Base-by-base conservation (phyloP, 1,140 invertebrate species). In the Drosophila pallidifrons region DNA sequence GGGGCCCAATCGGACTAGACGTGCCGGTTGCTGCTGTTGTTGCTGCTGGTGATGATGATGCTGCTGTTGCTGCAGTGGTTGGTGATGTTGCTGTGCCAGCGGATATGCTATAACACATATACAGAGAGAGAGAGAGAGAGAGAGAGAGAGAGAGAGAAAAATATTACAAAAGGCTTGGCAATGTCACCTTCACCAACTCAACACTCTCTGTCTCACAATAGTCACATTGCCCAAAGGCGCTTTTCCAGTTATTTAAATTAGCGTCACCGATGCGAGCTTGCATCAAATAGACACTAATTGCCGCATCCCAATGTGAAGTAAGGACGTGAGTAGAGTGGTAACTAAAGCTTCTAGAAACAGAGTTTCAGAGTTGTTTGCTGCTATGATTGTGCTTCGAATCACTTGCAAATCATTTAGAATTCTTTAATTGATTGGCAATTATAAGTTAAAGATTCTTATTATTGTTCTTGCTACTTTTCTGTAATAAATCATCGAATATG, bases 61-160 rank as follows among this genome's bases (percentile, higher is more conserved):
- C 10, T 80, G 77, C 2, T 57, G 54, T 3, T 75, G 79, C 43
- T 73, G 75, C 46, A 70, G 61, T 7, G 76, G 49, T 15, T 69
- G 75, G 7, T 74, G 71, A 13, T 51, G 79, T 8, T 77, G 79
- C 20, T 79, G 77, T 11, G 80, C 82, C 15, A 81, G 51, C 68
- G 83, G 77, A 83, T 83, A 88, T 32, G 83, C 83, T 88, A 65
- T n/a, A 79, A 38, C 35, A 38, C 1, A 38, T 1, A 38, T 8
- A 38, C 35, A 38, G 8, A 20, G 0, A 20, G 0, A 25, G 3
- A 4, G 3, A 25, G 16, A 16, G 16, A 16, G 0, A 25, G 20
- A 25, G 20, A 25, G 20, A 20, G 16, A 20, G 16, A 20, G 16
- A 20, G 16, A 20, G 1, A 35, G 6, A 10, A 11, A 38, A 70